phyloP scores from a whole-genome alignment of 2,797 vertebrate species.

The Fistularia tabacaria region DNA sequence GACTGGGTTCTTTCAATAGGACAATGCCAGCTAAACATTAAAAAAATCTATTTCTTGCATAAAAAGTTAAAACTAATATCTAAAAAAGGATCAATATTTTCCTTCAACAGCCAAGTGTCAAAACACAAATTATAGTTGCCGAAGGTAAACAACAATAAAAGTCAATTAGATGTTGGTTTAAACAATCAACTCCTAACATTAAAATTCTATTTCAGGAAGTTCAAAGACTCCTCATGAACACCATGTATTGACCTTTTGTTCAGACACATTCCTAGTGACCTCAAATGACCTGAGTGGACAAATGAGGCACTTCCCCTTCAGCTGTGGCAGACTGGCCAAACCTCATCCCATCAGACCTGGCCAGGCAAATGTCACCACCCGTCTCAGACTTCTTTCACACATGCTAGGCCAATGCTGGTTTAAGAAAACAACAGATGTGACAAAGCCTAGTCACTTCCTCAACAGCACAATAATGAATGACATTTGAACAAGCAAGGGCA shows the following conservation, averaged over 20 bases:
- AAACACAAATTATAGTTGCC: not conserved
- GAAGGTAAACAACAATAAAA: too few relatives aligned
- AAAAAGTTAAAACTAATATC: not conserved
- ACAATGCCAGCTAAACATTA: too few relatives aligned
- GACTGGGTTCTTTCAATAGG: too few relatives aligned
- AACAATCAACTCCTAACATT: too few relatives aligned
- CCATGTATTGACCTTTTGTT: constrained; percentile 52
- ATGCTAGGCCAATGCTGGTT: constrained; percentile 61
- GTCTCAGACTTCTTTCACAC: constrained; percentile 45
- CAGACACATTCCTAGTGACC: constrained; percentile 59
- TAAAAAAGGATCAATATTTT: too few relatives aligned
- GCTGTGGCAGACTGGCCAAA: constrained; percentile 65
- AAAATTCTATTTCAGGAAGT: too few relatives aligned
- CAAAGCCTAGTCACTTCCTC: constrained; percentile 13
- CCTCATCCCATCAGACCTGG: constrained; percentile 44
- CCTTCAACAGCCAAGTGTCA: not conserved
- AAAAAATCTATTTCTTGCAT: not conserved
- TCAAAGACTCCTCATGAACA: constrained; percentile 13
- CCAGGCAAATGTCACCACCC: constrained; percentile 62
- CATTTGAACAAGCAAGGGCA: too few relatives aligned
- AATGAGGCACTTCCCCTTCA: constrained; percentile 68
- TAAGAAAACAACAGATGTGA: constrained; percentile 61
- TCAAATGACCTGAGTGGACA: constrained; percentile 54
- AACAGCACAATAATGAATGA: not conserved
- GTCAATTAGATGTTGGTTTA: too few relatives aligned